Base-by-base conservation (phyloP, 2,888 invertebrate genomes). In the Phania funesta region DNA sequence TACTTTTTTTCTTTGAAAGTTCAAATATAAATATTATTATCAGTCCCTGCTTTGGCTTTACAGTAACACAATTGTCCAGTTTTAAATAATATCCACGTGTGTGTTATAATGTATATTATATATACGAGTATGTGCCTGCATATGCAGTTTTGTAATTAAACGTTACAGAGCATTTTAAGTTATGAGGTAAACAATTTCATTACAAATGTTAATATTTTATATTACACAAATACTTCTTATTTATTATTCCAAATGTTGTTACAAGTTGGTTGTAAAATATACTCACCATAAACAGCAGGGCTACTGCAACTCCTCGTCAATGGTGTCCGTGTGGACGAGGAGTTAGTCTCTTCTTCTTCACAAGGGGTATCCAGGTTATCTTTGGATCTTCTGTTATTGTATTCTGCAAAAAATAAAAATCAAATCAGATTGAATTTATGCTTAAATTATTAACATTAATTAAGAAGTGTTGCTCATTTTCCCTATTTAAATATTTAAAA, bases 331-430 rank as follows among this genome's bases (percentile, higher is more conserved):
- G 88, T 86, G 86, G 94, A 92, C 68, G 84, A 79, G 75, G 84
- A 79, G 82, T 78, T 64, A 32, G 94, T 91, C 70, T 93, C 86
- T 81, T 88, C 88, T 88, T 94, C 94, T 87, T 95, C 95, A 92
- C 95, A 96, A 86, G 86, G 84, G 60, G 86, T 85, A 76, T 88
- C 87, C 84, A 95, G 92, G 86, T 89, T 89, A 85, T 94, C 94
- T 87, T 93, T 93, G 90, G 95, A 94, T 87, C 94, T 87, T 85
- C 90, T 93, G 86, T 93, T 92, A 87, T 93, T 93, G 91, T 94
- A 95, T 88, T 95, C 95, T 95, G 91, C 13, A 92, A 92, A 5
- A 78, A 83, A 22, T 74, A 83, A 80, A 70, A 60, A 58, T 18
- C 0, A 44, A n/a, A 29, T 3, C 8, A 38, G 4, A 6, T 38